Evolutionary conservation across 2,113 vertebrate genomes (phyloP).

Genomic region (Amblyornis subalaris): DNA sequence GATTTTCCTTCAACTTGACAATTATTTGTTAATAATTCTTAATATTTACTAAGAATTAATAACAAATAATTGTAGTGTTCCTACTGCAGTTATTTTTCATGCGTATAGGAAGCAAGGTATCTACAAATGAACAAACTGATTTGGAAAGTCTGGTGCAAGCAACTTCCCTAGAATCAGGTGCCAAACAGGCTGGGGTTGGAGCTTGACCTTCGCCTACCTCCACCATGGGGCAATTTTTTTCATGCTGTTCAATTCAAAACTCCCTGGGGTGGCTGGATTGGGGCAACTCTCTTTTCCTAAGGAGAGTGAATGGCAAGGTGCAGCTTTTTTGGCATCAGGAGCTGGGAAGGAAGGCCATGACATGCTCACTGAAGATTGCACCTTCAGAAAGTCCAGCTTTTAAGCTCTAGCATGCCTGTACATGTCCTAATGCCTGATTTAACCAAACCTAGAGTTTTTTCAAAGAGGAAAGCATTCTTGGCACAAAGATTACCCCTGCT

Average conservation of each 20-base stretch:
- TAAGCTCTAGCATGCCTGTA: background rate
- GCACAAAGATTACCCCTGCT: background rate
- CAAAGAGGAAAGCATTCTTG: background rate
- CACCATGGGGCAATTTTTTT: background rate
- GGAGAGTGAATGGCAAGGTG: background rate
- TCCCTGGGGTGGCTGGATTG: background rate
- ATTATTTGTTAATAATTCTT: background rate
- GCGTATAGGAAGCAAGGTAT: background rate
- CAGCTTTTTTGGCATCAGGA: background rate
- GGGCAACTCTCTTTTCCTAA: background rate
- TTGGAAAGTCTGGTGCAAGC: background rate
- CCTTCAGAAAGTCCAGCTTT: background rate
- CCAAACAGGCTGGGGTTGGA: background rate
- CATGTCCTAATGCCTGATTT: background rate
- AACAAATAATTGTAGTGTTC: background rate
- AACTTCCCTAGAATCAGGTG: background rate
- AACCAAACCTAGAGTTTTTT: background rate
- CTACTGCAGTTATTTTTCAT: background rate
- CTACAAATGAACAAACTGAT: background rate
- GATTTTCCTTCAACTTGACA: background rate
- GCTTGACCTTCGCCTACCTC: background rate
- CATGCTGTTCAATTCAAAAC: background rate
- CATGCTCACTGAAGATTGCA: rapidly evolving
- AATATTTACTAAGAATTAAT: background rate
- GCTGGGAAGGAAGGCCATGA: background rate